Conservation (phyloP, 2,113 vertebrate species). For the Naja naja region DNA sequence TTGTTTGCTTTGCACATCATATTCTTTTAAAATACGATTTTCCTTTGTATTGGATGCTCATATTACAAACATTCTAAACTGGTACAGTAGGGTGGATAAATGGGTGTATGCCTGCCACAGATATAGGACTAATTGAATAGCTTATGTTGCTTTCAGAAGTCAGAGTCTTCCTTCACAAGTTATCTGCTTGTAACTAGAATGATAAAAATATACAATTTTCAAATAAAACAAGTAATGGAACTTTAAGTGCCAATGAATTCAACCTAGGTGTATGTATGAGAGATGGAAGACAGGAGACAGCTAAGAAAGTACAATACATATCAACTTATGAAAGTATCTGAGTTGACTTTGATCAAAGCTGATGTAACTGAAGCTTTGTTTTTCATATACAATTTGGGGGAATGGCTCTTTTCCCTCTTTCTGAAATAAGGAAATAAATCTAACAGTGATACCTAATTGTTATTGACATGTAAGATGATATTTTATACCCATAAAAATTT, state of each 20-base stretch:
- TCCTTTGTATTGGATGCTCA: too few relatives aligned
- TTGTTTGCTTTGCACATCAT: not conserved
- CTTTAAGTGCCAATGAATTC: not conserved
- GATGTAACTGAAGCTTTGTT: not conserved
- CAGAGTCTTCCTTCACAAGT: not conserved
- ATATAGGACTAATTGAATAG: not conserved
- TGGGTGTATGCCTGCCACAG: too few relatives aligned
- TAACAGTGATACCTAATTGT: not conserved
- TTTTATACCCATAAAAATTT: not conserved
- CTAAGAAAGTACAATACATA: not conserved
- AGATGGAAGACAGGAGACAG: not conserved
- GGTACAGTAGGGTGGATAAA: not conserved
- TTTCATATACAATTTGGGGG: not conserved
- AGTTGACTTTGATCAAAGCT: not conserved
- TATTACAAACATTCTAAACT: not conserved
- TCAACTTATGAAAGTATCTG: not conserved
- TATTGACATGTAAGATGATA: not conserved
- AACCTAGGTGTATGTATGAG: not conserved
- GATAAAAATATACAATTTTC: not conserved
- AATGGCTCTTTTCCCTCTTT: not conserved
- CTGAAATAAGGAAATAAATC: not conserved
- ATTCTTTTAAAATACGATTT: not conserved
- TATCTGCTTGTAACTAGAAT: not conserved
- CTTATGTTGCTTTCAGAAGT: not conserved
- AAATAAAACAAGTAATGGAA: not conserved